Percentiles rank a stretch among this genome's conserved stretches.
Evolutionary conservation across 2,113 vertebrate species (phyloP).

Genomic region (Entomyzon cyanotis): DNA sequence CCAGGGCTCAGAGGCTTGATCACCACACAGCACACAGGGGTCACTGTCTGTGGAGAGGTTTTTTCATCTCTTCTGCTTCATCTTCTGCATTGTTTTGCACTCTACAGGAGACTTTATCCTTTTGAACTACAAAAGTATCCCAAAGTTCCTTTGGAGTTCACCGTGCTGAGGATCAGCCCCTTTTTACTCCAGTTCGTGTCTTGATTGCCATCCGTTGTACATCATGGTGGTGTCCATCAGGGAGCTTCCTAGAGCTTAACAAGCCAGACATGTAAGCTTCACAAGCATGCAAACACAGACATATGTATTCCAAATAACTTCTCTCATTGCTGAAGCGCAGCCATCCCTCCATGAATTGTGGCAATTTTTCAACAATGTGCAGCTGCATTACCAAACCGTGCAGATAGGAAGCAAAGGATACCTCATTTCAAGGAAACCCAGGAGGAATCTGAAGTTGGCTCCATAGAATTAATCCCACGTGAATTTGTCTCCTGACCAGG

Average conservation of each 20-base stretch:
- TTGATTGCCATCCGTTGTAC: neutral
- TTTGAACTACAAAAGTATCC: neutral
- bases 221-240: neutral
- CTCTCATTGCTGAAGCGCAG: constrained; percentile 48
- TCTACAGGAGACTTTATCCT: neutral
- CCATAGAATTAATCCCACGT: neutral
- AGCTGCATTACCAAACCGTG: constrained; percentile 30
- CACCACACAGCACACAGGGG: rapidly evolving
- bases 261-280: neutral
- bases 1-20: neutral
- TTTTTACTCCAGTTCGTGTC: neutral
- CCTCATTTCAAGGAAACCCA: constrained; percentile 30
- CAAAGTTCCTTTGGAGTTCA: neutral
- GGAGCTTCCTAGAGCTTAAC: constrained; percentile 28
- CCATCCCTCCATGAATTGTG: constrained; percentile 40
- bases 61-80: neutral
- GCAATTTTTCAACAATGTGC: constrained; percentile 63
- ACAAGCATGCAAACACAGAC: constrained; percentile 27
- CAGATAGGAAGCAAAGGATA: constrained; percentile 34
- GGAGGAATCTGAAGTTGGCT: constrained; percentile 7
- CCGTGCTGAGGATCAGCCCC: neutral
- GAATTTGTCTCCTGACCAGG: constrained; percentile 31
- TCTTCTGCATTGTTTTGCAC: neutral
- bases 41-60: neutral
- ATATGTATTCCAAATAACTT: constrained; percentile 48